A percentile compares a stretch with the other conserved stretches of the same genome.
These are phyloP conservation scores for Platichthys stellatus DNA, from an alignment of 2,113 vertebrate species.

Conservation along the genomic window DNA sequence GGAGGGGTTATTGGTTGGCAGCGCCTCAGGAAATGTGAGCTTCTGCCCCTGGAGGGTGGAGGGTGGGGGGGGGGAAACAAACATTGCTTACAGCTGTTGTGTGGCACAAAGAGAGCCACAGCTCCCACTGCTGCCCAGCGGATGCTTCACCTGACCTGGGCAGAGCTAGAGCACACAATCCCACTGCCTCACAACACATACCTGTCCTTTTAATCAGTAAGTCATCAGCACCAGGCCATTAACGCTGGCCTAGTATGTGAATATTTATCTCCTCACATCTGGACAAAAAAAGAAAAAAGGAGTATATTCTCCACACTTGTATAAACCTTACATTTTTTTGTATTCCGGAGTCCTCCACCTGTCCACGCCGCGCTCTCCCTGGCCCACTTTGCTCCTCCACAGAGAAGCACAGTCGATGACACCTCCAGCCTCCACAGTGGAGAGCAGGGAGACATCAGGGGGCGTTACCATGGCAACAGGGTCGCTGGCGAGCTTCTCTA, in stretches of 20 bases:
- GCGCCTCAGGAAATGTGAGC: constrained; percentile 75
- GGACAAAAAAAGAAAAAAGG: not conserved
- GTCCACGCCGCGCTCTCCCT: constrained; percentile 7
- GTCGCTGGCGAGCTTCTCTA: constrained; percentile 77
- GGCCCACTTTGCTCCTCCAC: constrained; percentile 21
- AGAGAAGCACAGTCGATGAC: constrained; percentile 42
- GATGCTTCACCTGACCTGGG: constrained; percentile 61
- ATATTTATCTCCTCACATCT: constrained; percentile 15
- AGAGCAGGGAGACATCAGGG: constrained; percentile 72
- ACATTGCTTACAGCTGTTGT: constrained; percentile 76
- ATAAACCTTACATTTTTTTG: not conserved
- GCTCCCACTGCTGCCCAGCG: constrained; percentile 42
- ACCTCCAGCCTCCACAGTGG: constrained; percentile 50
- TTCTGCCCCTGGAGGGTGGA: constrained; percentile 46
- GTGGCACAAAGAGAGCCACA: constrained; percentile 44
- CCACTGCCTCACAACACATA: not conserved
- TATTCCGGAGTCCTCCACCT: constrained; percentile 23
- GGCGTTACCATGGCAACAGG: constrained; percentile 75
- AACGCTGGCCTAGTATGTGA: not conserved
- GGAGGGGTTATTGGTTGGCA: constrained; percentile 49
- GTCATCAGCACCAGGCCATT: constrained; percentile 10
- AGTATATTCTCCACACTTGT: constrained; percentile 7
- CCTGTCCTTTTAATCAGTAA: constrained; percentile 17
- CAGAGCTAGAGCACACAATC: constrained; percentile 9
- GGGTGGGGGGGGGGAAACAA: constrained; percentile 25